Base-by-base conservation (phyloP, 2,888 invertebrate genomes). In the Ophion slaviceki region DNA sequence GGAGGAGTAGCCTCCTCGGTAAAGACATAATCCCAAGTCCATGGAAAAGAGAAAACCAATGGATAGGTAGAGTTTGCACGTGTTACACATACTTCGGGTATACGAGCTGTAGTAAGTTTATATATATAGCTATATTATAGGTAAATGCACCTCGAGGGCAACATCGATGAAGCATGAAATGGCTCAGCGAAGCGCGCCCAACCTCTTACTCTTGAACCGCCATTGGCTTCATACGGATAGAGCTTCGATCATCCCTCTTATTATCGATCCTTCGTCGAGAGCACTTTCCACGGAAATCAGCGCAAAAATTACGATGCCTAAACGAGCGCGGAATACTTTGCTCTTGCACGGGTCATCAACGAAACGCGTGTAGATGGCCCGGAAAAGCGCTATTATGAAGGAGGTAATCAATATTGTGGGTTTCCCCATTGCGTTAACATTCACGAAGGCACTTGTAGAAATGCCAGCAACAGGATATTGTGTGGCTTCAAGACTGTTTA, bases 91-190 rank as follows among this genome's bases (percentile, higher is more conserved):
- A 14, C 24, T 68, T 59, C 62, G 70, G 17, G n/a, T 8, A 62
- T 79, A 61, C 14, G 32, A 47, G 64, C 28, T 64, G 24, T 53
- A 79, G 59, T 28, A 78, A 78, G 59, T 70, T 61, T 61, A 32
- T 62, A 67, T n/a, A 59, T 67, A 70, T 61, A 61, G 24, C 20
- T 61, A 61, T 24, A 61, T 61, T 17, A 36, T 45, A 28, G 20
- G 36, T 64, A 11, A 57, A 57, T 36, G 68, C 36, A 61, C 59
- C 74, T 68, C 20, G 57, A 47, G 53, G 62, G 79, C 66, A 79
- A 83, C 80, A 71, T 61, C 84, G 71, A 80, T 76, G 76, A 84
- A 84, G 80, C 84, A 76, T 80, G 84, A 84, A 84, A 84, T 76
- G 84, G 80, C 71, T 76, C 75, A 66, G 71, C 80, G 76, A 67